phyloP scores from a whole-genome alignment of 2,113 vertebrate species.

The Tragelaphus buxtoni region DNA sequence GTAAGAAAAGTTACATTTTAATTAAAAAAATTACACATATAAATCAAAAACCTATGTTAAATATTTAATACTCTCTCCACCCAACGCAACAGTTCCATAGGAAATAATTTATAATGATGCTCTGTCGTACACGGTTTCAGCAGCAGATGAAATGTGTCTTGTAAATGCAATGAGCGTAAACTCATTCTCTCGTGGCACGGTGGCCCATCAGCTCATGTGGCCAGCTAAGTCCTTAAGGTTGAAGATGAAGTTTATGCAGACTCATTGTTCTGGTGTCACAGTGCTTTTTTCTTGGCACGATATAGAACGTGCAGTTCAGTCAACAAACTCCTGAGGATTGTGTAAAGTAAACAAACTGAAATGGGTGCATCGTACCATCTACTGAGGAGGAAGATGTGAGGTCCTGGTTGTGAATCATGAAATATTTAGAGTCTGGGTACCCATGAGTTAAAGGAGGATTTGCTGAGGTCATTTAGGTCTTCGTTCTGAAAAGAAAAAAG shows the following conservation, averaged over 20 bases:
- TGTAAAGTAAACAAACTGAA: conserved; percentile 88
- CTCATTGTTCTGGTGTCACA: conserved; percentile 84
- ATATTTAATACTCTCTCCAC: conserved; percentile 91
- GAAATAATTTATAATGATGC: conserved; percentile 91
- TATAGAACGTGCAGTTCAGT: conserved; percentile 85
- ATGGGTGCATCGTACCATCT: conserved; percentile 86
- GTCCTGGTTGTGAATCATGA: conserved; percentile 87
- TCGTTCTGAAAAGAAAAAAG: conserved; percentile 80
- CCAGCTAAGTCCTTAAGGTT: conserved; percentile 79
- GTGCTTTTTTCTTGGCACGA: conserved; percentile 88
- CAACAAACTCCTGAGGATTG: conserved; percentile 89
- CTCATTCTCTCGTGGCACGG: conserved; percentile 76
- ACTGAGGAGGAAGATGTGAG: conserved; percentile 83
- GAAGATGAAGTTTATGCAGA: conserved; percentile 80
- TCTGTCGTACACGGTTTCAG: conserved; percentile 84
- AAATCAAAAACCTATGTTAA: conserved; percentile 92
- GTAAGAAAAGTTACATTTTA: conserved; percentile 85
- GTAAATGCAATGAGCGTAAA: conserved; percentile 79
- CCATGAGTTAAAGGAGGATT: conserved; percentile 84
- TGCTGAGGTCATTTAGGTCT: conserved; percentile 85
- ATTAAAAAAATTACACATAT: conserved; percentile 88
- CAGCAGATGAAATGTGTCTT: conserved; percentile 86
- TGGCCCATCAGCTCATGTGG: conserved; percentile 78
- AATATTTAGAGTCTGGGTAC: conserved; percentile 83
- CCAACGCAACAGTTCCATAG: conserved; percentile 83